Evolutionary conservation across 1,140 invertebrate genomes (phyloP), one percentile per base, ranked within the genome.

Genomic region (Aphidius ervi): DNA sequence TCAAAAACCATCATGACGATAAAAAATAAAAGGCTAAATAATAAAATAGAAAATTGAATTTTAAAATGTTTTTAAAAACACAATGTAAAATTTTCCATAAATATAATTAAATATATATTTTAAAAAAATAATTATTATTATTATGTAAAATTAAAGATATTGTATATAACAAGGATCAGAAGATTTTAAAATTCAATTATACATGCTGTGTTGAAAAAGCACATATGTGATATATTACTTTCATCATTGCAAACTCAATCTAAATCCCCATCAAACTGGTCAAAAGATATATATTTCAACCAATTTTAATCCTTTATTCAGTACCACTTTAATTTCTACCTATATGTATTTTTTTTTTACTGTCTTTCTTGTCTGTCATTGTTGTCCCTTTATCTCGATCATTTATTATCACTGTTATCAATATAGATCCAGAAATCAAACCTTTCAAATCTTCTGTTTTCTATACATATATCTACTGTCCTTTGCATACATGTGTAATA

Each of bases 131-230:
- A 31, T 31, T 31, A 31, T 31, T 31, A 31, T 31, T 31, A 31
- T 31, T 16, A 16, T 16, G 16, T 16, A 16, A 16, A 16, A 1
- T 1, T 31, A 31, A 31, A 31, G 23, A 31, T 31, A 31, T 31
- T 31, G 4, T 31, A 4, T 58, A 58, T 64, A 53, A 20, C 46
- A 31, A 46, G 52, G 61, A 55, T 61, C 45, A 52, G 57, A 56
- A 55, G 68, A 70, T 59, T 70, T 71, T 70, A 69, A 71, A 71
- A 69, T 71, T 69, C 68, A 69, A 70, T 70, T 69, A 70, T 64
- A 65, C 16, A 16, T 16, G 16, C 16, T 16, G 16, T 16, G 16
- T 16, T 16, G 65, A 61, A 61, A 58, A 63, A 64, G 58, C 61
- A 71, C 65, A 69, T 69, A 70, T 68, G 16, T 65, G 53, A 66